Percentiles rank a stretch among this genome's conserved stretches.
phyloP scores from a whole-genome alignment of 2,888 invertebrate species.

The Elaeidobius kamerunicus region DNA sequence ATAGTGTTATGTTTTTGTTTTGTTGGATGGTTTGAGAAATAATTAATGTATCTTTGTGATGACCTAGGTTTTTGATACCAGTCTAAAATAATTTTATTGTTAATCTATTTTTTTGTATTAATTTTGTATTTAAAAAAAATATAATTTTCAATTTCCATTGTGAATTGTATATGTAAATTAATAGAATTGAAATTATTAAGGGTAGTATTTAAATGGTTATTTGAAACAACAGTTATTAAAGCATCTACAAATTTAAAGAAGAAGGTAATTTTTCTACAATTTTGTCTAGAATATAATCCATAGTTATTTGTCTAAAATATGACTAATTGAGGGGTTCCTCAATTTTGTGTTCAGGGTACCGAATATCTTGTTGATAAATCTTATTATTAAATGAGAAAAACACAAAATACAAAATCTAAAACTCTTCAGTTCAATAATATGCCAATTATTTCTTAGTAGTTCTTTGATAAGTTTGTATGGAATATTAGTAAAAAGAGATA shows the following conservation, averaged over 20 bases:
- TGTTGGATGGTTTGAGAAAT: not conserved
- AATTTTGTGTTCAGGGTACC: not conserved
- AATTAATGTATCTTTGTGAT: not conserved
- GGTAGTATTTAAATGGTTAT: not conserved
- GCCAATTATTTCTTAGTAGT: not conserved
- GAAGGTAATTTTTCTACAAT: not conserved
- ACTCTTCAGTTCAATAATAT: not conserved
- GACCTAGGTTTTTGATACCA: not conserved
- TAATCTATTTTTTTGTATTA: no score
- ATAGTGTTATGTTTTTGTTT: not conserved
- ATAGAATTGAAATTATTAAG: not conserved
- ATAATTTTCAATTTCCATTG: not conserved
- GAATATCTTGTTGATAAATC: not conserved
- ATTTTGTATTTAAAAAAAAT: not conserved
- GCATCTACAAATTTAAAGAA: not conserved
- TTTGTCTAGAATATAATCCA: conserved; percentile 3
- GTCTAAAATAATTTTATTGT: not conserved
- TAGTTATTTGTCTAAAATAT: not conserved
- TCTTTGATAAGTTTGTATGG: not conserved
- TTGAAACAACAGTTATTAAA: not conserved
- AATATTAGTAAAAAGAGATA: not conserved
- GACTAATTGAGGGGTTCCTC: not conserved
- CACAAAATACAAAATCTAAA: no score
- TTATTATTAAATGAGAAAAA: not conserved
- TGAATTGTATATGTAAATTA: not conserved